Evolutionary conservation across 1,140 invertebrate species (phyloP).

Genomic region (Aphelenchoides besseyi): DNA sequence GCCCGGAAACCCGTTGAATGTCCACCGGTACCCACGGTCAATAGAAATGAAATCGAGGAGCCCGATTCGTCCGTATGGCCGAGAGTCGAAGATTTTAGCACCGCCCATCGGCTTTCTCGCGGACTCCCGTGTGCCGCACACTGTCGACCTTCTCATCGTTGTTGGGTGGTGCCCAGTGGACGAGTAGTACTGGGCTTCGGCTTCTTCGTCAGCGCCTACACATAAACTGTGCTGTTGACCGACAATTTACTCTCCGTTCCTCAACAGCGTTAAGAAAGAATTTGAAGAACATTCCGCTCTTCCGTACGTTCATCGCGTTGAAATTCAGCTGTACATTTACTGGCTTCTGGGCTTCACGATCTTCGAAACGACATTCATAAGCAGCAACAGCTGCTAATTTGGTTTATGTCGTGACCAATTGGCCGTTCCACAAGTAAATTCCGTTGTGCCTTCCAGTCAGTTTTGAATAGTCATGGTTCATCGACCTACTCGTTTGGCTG

Average conservation of each 20-base stretch:
- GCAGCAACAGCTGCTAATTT: background rate
- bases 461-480: background rate
- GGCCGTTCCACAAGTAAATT: background rate
- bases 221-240: background rate
- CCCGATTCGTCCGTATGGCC: background rate
- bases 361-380: background rate
- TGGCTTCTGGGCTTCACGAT: background rate
- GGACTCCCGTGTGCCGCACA: background rate
- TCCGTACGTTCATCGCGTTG: background rate
- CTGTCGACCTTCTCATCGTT: background rate
- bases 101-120: background rate
- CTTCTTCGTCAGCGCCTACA: background rate
- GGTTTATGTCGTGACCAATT: background rate
- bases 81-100: background rate
- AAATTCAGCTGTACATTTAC: background rate
- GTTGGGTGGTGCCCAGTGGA: background rate
- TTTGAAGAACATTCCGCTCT: background rate
- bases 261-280: background rate
- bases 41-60: background rate
- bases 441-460: background rate
- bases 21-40: background rate
- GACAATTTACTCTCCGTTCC: background rate
- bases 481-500: constrained; percentile 11
- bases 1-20: background rate
- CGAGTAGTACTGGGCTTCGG: too few species aligned